These are phyloP conservation scores for Drosophila sordidula DNA, from an alignment of 2,888 invertebrate species.

Conservation along the genomic window DNA sequence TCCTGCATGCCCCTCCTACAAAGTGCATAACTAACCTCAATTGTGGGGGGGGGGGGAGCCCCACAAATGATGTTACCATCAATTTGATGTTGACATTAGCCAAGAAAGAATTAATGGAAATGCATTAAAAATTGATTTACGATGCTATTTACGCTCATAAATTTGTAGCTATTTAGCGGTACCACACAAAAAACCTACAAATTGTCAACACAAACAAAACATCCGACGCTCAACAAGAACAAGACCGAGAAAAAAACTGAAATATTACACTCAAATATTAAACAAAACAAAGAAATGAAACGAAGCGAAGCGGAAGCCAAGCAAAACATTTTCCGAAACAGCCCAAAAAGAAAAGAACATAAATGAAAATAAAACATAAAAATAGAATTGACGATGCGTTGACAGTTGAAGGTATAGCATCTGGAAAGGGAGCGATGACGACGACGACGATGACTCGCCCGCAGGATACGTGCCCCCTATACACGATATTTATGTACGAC, in stretches of 20 bases:
- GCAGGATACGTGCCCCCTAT: conserved; percentile 57
- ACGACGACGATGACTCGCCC: conserved; percentile 17
- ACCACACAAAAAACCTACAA: conserved; percentile 68
- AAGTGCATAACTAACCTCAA: conserved; percentile 13
- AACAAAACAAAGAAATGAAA: conserved; percentile 41
- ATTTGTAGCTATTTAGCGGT: conserved; percentile 82
- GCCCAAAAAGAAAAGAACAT: conserved; percentile 34
- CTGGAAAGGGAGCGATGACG: conserved; percentile 9
- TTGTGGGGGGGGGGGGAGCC: too few species aligned
- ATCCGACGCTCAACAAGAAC: conserved; percentile 45
- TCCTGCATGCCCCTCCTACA: neutral
- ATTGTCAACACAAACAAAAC: conserved; percentile 66
- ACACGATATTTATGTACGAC: conserved; percentile 22
- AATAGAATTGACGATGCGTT: conserved; percentile 81
- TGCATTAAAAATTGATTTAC: conserved; percentile 82
- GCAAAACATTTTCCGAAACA: conserved; percentile 37
- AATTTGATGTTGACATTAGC: conserved; percentile 56
- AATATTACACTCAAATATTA: conserved; percentile 80
- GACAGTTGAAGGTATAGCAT: conserved; percentile 65
- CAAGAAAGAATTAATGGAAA: conserved; percentile 67
- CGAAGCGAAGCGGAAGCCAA: conserved; percentile 67
- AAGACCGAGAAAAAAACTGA: conserved; percentile 59
- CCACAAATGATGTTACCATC: conserved; percentile 33
- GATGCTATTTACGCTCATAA: conserved; percentile 73
- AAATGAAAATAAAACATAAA: conserved; percentile 79